A percentile compares a stretch with the other conserved stretches of the same genome.
phyloP scores from a whole-genome alignment of 2,797 vertebrate genomes.

The Molossus molossus region DNA sequence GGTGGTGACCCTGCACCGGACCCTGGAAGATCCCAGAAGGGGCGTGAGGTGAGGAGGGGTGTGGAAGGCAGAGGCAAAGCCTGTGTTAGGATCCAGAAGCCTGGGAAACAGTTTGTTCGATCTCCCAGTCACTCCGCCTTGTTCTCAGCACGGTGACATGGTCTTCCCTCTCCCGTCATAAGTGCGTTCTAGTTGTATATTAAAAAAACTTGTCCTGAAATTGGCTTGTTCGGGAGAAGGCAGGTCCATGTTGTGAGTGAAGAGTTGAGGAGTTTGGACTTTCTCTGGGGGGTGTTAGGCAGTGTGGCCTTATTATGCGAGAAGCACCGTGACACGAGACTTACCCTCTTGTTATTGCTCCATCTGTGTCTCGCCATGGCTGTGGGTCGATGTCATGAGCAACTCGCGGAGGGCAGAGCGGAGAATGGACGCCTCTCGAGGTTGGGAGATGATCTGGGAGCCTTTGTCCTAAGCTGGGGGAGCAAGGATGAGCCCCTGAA shows the following conservation, averaged over 20 bases:
- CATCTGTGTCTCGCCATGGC: background rate
- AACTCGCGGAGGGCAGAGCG: background rate
- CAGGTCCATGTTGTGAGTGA: background rate
- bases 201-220: background rate
- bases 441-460: background rate
- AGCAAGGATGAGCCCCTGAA: background rate
- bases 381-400: background rate
- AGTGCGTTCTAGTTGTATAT: slow-evolving; percentile 15
- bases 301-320: background rate
- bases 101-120: too few species aligned
- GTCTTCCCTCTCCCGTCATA: background rate
- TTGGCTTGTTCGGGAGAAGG: background rate
- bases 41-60: background rate
- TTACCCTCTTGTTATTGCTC: background rate
- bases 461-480: background rate
- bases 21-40: background rate
- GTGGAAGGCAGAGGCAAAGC: background rate
- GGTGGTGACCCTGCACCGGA: fast-evolving
- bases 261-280: background rate
- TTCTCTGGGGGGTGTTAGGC: background rate
- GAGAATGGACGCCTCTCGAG: background rate
- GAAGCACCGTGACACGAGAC: background rate
- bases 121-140: background rate
- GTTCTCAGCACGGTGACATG: background rate
- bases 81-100: fast-evolving